Conservation (phyloP, 2,113 vertebrate genomes). For the Gasterosteus aculeatus region DNA sequence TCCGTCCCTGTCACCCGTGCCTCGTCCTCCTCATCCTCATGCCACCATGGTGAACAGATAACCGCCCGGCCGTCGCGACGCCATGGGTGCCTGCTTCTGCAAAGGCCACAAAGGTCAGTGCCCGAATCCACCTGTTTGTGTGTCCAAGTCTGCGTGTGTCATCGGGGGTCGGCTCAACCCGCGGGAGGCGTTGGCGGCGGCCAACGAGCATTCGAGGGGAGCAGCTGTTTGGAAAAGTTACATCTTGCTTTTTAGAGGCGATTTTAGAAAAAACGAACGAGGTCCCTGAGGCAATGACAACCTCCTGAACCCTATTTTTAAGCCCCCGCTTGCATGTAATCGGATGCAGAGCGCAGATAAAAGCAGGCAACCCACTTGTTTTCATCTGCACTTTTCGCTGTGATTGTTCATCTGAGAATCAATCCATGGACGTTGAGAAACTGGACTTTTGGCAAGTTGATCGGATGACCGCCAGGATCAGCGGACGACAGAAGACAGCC, state of each 20-base stretch:
- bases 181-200: constrained; percentile 3
- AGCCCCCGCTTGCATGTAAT: not conserved
- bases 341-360: not conserved
- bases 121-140: constrained; percentile 49
- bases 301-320: not conserved
- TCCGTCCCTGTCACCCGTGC: constrained; percentile 2
- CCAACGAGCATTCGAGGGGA: not conserved
- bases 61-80: constrained; percentile 63
- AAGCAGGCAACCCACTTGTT: not conserved
- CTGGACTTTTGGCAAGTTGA: constrained; percentile 8
- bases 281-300: not conserved
- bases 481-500: constrained; percentile 24
- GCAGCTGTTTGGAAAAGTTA: constrained; percentile 30
- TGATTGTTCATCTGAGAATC: not conserved
- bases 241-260: not conserved
- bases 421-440: not conserved
- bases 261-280: not conserved
- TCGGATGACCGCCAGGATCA: constrained; percentile 40
- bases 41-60: constrained; percentile 84
- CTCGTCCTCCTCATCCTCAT: constrained; percentile 33
- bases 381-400: not conserved
- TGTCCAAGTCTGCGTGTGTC: constrained; percentile 22
- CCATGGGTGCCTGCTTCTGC: constrained; percentile 84
- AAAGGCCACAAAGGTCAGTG: constrained; percentile 87
- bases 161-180: constrained; percentile 7